phyloP scores from a whole-genome alignment of 2,113 vertebrate species.

The Emydocephalus ijimae region DNA sequence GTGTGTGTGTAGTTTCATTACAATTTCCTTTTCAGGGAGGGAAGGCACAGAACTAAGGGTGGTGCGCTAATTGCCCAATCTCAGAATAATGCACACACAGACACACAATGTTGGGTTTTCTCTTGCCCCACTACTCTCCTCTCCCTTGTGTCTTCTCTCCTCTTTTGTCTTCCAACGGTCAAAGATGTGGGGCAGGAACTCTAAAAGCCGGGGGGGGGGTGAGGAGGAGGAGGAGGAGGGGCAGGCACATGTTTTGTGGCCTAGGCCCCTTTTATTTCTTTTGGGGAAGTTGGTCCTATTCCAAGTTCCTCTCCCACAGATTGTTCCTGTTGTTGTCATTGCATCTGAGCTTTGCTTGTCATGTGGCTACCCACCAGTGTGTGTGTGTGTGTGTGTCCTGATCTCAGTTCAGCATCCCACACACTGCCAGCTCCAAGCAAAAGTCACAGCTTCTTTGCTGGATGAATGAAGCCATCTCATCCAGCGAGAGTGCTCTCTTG shows the following conservation, averaged over 20 bases:
- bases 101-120: neutral
- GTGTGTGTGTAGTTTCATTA: neutral
- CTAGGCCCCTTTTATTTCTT: slow-evolving; percentile 67
- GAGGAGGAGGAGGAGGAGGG: neutral
- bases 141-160: neutral
- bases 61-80: neutral
- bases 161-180: slow-evolving; percentile 62
- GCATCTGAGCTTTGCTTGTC: slow-evolving; percentile 34
- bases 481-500: neutral
- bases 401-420: neutral
- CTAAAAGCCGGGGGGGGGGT: neutral
- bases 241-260: slow-evolving; percentile 42
- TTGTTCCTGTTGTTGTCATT: slow-evolving; percentile 73
- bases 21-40: neutral
- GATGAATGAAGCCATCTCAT: neutral
- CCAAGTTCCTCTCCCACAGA: slow-evolving; percentile 81
- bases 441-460: neutral
- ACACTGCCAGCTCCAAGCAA: neutral
- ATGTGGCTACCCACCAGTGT: slow-evolving; percentile 53
- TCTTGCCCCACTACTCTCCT: slow-evolving; percentile 12
- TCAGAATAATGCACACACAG: neutral
- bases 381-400: slow-evolving; percentile 48
- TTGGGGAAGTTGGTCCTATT: slow-evolving; percentile 78
- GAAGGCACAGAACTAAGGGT: neutral
- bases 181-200: slow-evolving; percentile 37